Percentiles rank a stretch among this genome's conserved stretches.
Conservation (phyloP, 2,797 vertebrate species). For the Apogon hyalosoma region DNA sequence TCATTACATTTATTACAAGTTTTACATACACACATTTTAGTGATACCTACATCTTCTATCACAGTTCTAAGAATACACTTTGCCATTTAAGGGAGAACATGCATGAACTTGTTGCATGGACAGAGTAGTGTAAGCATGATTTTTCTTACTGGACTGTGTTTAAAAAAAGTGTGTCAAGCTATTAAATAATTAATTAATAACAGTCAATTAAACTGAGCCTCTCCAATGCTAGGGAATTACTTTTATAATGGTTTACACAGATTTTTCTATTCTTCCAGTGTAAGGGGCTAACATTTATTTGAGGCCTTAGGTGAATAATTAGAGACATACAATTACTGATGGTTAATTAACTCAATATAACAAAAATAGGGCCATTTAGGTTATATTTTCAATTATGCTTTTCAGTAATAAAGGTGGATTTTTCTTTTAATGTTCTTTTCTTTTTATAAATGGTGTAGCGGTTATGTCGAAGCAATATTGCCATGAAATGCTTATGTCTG, state of each 20-base stretch:
- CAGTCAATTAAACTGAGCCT: too few relatives aligned
- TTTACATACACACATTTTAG: neutral
- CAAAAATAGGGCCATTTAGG: neutral
- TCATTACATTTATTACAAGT: neutral
- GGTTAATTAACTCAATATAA: too few relatives aligned
- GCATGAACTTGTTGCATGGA: constrained; percentile 35
- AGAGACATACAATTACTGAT: too few relatives aligned
- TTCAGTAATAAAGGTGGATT: neutral
- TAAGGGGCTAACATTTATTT: neutral
- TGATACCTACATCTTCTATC: constrained; percentile 2
- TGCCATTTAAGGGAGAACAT: constrained; percentile 19
- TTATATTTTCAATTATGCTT: neutral
- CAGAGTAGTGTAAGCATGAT: constrained; percentile 10
- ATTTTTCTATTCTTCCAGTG: neutral
- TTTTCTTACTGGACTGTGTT: too few relatives aligned
- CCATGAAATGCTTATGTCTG: constrained; percentile 3
- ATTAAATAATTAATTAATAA: too few relatives aligned
- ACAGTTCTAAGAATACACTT: constrained; percentile 38
- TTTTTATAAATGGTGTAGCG: neutral
- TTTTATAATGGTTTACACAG: neutral
- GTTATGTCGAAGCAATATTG: constrained; percentile 28
- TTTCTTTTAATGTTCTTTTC: neutral
- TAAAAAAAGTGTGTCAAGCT: too few relatives aligned
- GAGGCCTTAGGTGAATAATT: too few relatives aligned
- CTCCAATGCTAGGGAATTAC: too few relatives aligned